A percentile compares a stretch with the other conserved stretches of the same genome.
Evolutionary conservation across 2,797 vertebrate species (phyloP).

Genomic region (Falco biarmicus): DNA sequence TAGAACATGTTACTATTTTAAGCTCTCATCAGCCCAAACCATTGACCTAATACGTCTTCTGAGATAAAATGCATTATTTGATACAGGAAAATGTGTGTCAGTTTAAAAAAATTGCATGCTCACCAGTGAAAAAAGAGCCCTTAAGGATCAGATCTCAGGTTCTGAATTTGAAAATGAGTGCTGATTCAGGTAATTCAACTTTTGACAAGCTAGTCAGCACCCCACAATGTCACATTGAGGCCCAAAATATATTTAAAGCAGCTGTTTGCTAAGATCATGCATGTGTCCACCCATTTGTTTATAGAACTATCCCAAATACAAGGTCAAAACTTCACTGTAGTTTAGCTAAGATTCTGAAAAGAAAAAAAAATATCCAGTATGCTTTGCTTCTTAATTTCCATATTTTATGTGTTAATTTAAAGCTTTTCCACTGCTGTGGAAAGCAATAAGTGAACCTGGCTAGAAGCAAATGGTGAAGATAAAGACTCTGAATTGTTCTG

Average conservation of each 20-base stretch:
- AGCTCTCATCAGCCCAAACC: not conserved
- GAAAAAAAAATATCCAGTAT: not conserved
- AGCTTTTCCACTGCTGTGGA: not conserved
- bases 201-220: not conserved
- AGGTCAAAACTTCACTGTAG: not conserved
- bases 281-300: not conserved
- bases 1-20: slow-evolving; percentile 20
- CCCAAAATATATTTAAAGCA: slow-evolving; percentile 1
- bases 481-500: slow-evolving; percentile 6
- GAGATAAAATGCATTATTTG: slow-evolving; percentile 5
- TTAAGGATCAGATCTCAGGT: not conserved
- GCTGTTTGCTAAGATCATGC: not conserved
- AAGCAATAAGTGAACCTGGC: not conserved
- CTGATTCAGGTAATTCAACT: not conserved
- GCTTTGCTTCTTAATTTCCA: not conserved
- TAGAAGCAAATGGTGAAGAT: not conserved
- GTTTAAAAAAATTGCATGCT: not conserved
- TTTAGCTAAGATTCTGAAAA: not conserved
- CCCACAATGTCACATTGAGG: not conserved
- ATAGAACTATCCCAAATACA: not conserved
- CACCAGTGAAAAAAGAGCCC: not conserved
- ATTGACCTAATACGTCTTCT: not conserved
- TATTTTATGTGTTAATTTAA: not conserved
- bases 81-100: not conserved
- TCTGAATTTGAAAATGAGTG: not conserved